Evolutionary conservation across 1,140 invertebrate genomes (phyloP).

Genomic region (Carposina sasakii): DNA sequence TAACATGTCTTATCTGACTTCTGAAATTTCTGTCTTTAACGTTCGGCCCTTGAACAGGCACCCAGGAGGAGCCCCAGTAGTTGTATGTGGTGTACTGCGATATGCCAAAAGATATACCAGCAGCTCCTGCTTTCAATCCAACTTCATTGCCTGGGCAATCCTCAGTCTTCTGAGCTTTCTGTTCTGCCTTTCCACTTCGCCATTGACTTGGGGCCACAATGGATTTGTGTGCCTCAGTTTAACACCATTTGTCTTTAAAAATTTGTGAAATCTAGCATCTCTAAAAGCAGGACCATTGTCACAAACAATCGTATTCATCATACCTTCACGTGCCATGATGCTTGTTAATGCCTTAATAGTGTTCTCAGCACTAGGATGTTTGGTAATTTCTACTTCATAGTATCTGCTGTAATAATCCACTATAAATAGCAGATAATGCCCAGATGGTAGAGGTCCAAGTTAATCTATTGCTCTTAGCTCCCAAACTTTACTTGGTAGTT

Average conservation of each 20-base stretch:
- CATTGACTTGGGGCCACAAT: slow-evolving; percentile 35
- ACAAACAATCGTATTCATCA: background rate
- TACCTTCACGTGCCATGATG: background rate
- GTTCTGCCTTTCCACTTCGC: slow-evolving; percentile 14
- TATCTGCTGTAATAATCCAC: slow-evolving; percentile 21
- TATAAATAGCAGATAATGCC: slow-evolving; percentile 19
- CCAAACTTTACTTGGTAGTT: slow-evolving; percentile 22
- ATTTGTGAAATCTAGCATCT: slow-evolving; percentile 20
- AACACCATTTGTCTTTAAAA: slow-evolving; percentile 20
- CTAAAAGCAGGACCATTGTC: slow-evolving; percentile 31
- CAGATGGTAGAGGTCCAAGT: slow-evolving; percentile 17
- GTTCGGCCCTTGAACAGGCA: background rate
- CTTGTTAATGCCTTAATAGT: background rate
- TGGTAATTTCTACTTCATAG: slow-evolving; percentile 16
- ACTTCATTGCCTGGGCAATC: slow-evolving; percentile 16
- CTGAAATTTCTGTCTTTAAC: background rate
- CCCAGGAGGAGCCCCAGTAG: slow-evolving; percentile 31
- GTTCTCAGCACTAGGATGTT: slow-evolving; percentile 11
- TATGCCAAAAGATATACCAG: slow-evolving; percentile 32
- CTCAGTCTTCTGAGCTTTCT: slow-evolving; percentile 20
- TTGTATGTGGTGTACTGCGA: slow-evolving; percentile 28
- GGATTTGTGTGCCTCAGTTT: slow-evolving; percentile 21
- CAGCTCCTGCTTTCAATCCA: slow-evolving; percentile 26
- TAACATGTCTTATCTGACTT: background rate
- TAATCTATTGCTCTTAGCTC: slow-evolving; percentile 23